phyloP scores from a whole-genome alignment of 2,888 invertebrate species.

The Dendrolimus houi region DNA sequence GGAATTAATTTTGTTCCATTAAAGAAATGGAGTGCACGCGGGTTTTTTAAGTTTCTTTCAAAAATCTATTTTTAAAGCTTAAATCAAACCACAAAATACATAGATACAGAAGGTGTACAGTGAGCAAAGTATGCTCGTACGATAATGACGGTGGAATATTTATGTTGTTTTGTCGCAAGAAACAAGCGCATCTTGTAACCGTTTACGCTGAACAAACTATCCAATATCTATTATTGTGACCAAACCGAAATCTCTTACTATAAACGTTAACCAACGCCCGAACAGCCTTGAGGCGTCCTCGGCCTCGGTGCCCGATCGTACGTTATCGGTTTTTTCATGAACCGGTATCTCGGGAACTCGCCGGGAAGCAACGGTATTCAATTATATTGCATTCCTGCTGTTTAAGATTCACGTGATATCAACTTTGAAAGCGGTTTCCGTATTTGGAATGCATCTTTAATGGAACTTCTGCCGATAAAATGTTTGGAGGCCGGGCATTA shows the following conservation, averaged over 20 bases:
- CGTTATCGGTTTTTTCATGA: not conserved
- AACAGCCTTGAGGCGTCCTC: not conserved
- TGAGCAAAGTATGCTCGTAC: too few relatives aligned
- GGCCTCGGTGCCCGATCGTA: not conserved
- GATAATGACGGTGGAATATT: too few relatives aligned
- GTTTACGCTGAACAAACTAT: too few relatives aligned
- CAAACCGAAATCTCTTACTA: not conserved
- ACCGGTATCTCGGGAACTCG: not conserved
- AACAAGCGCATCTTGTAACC: too few relatives aligned
- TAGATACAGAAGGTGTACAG: too few relatives aligned
- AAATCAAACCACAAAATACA: too few relatives aligned
- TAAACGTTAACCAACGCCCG: not conserved
- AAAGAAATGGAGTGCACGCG: too few relatives aligned
- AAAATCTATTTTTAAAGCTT: too few relatives aligned
- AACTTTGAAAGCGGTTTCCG: not conserved
- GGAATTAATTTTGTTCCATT: too few relatives aligned
- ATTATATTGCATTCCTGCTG: not conserved
- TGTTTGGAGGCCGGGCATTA: not conserved
- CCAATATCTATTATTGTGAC: too few relatives aligned
- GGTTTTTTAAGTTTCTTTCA: too few relatives aligned
- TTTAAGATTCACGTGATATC: not conserved
- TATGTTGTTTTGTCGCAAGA: too few relatives aligned
- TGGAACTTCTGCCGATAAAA: not conserved
- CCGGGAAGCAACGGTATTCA: not conserved
- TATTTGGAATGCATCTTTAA: not conserved